Conservation (phyloP, 2,888 invertebrate genomes). For the Nyleta sp. region DNA sequence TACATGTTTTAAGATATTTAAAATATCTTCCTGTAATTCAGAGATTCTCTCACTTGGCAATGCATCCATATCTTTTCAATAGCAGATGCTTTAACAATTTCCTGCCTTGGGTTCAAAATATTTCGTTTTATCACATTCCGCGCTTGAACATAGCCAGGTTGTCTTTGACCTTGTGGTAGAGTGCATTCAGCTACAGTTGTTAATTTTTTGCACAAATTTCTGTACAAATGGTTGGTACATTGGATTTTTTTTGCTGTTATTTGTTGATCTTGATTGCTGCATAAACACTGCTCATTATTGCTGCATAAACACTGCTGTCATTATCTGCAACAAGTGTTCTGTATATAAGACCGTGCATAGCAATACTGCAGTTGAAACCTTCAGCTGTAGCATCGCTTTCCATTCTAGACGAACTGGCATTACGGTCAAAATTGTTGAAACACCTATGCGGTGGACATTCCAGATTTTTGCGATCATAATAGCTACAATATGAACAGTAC, state of each 20-base stretch:
- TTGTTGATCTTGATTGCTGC: slow-evolving; percentile 55
- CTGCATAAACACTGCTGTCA: slow-evolving; percentile 74
- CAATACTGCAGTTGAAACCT: too few species aligned
- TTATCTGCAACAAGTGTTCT: slow-evolving; percentile 65
- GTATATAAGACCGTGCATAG: slow-evolving; percentile 61
- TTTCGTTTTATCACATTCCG: slow-evolving; percentile 7
- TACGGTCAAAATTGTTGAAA: slow-evolving; percentile 70
- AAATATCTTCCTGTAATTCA: slow-evolving; percentile 27
- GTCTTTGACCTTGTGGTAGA: background rate
- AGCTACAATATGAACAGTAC: background rate
- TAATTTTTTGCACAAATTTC: slow-evolving; percentile 27
- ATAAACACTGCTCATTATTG: slow-evolving; percentile 68
- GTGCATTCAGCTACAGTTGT: background rate
- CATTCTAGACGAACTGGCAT: slow-evolving; percentile 69
- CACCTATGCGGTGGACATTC: slow-evolving; percentile 60
- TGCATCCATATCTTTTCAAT: background rate
- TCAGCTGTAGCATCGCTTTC: too few species aligned
- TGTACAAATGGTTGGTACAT: slow-evolving; percentile 24
- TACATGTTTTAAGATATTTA: slow-evolving; percentile 42
- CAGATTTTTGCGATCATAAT: background rate
- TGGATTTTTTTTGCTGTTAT: slow-evolving; percentile 30
- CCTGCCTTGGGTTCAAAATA: background rate
- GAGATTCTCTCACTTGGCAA: background rate
- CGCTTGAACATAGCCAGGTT: slow-evolving; percentile 2
- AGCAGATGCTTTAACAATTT: slow-evolving; percentile 4